Conservation (phyloP, 2,797 vertebrate genomes). For the Neosilurus hyrtlii region DNA sequence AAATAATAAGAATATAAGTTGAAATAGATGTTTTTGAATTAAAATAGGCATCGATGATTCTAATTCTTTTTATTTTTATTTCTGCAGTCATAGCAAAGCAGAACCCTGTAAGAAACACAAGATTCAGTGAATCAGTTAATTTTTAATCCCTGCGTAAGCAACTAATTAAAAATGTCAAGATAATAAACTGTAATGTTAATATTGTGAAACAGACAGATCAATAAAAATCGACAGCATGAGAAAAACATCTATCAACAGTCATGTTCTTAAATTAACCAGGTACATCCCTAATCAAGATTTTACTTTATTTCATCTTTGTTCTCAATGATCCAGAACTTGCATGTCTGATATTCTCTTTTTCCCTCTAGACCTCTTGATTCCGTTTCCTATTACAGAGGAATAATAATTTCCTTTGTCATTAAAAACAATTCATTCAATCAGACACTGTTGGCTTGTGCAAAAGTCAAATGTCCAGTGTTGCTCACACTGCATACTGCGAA, state of each 20-base stretch:
- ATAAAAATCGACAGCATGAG: neutral
- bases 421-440: neutral
- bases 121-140: neutral
- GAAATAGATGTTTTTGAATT: neutral
- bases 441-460: neutral
- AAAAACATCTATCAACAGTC: neutral
- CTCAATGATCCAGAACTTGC: neutral
- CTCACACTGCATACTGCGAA: neutral
- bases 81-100: neutral
- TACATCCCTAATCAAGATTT: neutral
- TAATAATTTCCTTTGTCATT: neutral
- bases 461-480: neutral
- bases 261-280: neutral
- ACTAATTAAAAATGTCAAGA: neutral
- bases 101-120: neutral
- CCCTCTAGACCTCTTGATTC: neutral
- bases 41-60: neutral
- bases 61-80: neutral
- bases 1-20: neutral
- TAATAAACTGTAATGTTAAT: no score
- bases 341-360: neutral
- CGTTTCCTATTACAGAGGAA: neutral
- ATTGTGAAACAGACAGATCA: neutral
- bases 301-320: no score
- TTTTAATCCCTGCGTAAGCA: neutral